Evolutionary conservation across 2,888 invertebrate genomes (phyloP).

Genomic region (Chloromyia formosa): DNA sequence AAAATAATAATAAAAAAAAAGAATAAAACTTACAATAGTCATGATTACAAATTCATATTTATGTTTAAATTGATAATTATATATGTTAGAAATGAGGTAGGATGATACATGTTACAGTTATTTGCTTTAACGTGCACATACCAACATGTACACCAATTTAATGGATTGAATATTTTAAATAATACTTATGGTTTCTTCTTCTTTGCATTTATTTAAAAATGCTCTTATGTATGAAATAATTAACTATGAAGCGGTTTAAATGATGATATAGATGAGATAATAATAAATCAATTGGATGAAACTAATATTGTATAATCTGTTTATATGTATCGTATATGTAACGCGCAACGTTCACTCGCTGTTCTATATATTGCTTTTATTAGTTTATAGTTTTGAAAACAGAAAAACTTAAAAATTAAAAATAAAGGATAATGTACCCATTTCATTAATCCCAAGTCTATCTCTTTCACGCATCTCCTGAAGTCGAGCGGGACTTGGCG

Average conservation of each 20-base stretch:
- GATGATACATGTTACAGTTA: conserved; percentile 30
- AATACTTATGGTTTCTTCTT: background rate
- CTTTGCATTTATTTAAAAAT: conserved; percentile 22
- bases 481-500: conserved; percentile 66
- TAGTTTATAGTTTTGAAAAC: conserved; percentile 24
- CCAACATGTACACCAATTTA: conserved; percentile 47
- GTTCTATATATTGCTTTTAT: conserved; percentile 3
- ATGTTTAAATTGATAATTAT: conserved; percentile 16
- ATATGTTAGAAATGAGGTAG: conserved; percentile 9
- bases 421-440: conserved; percentile 59
- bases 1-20: conserved; percentile 6
- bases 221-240: conserved; percentile 1
- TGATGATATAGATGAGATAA: conserved; percentile 34
- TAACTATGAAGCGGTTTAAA: conserved; percentile 36
- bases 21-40: conserved; percentile 18
- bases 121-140: conserved; percentile 46
- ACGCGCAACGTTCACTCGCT: background rate
- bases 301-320: conserved; percentile 42
- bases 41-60: conserved; percentile 36
- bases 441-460: conserved; percentile 65
- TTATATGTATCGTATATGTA: background rate
- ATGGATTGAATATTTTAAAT: conserved; percentile 21
- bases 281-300: conserved; percentile 15
- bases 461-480: conserved; percentile 66
- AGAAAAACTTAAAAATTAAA: conserved; percentile 46